Conservation (phyloP, 2,113 vertebrate species). For the Epinephelus moara region DNA sequence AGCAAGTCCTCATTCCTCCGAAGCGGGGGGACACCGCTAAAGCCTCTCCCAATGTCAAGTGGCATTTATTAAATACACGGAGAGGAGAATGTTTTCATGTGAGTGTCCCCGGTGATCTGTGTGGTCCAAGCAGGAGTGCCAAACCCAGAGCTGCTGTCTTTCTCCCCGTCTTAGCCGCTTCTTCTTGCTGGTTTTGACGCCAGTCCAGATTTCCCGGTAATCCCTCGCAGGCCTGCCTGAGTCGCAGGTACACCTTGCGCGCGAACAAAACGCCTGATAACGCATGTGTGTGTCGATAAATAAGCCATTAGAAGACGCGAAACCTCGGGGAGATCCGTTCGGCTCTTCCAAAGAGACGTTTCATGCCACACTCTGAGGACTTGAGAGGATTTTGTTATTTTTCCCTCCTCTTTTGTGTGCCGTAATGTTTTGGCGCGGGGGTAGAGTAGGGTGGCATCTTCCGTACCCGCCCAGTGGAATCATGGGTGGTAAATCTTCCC, state of each 20-base stretch:
- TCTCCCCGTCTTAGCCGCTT: conserved; percentile 61
- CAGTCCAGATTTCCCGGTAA: conserved; percentile 68
- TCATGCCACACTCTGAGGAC: conserved; percentile 62
- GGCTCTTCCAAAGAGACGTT: conserved; percentile 47
- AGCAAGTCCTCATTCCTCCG: conserved; percentile 74
- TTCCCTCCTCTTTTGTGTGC: conserved; percentile 54
- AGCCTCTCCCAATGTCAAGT: conserved; percentile 82
- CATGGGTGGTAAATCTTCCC: conserved; percentile 82
- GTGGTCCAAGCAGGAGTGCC: conserved; percentile 75
- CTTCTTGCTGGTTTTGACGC: conserved; percentile 60
- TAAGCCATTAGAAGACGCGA: conserved; percentile 49
- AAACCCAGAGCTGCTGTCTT: conserved; percentile 58
- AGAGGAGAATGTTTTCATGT: conserved; percentile 60
- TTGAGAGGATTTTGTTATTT: conserved; percentile 72
- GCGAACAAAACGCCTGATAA: conserved; percentile 40
- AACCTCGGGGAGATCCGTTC: conserved; percentile 52
- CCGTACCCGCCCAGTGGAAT: conserved; percentile 66
- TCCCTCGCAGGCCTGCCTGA: conserved; percentile 54
- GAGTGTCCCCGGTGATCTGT: conserved; percentile 75
- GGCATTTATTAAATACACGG: conserved; percentile 77
- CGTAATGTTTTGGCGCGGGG: conserved; percentile 51
- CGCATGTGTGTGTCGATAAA: conserved; percentile 59
- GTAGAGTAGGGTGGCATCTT: conserved; percentile 73
- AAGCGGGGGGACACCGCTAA: conserved; percentile 58
- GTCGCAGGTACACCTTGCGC: conserved; percentile 74